A percentile compares a stretch with the other conserved stretches of the same genome.
Conservation (phyloP, 1,140 invertebrate genomes). For the Drosophila pachea region DNA sequence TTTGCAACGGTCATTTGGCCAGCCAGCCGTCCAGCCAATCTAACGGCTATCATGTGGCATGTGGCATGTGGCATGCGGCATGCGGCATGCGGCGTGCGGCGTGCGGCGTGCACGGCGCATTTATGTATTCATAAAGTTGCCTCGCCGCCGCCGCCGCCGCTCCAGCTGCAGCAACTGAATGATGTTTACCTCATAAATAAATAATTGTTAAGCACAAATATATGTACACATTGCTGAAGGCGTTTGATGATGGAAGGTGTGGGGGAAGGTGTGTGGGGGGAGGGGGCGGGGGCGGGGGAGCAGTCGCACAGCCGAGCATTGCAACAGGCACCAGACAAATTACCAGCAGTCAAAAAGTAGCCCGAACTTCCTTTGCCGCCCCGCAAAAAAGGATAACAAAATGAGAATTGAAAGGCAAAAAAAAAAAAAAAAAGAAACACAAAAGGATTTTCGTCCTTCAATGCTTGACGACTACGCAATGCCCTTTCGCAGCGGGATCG, state of each 20-base stretch:
- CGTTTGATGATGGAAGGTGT: too few relatives aligned
- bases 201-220: conserved; percentile 73
- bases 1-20: conserved; percentile 74
- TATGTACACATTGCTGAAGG: conserved; percentile 42
- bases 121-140: conserved; percentile 67
- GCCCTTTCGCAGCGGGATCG: not conserved
- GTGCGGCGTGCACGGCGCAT: conserved; percentile 48
- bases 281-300: too few relatives aligned
- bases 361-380: conserved; percentile 40
- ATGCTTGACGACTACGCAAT: not conserved
- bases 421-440: too few relatives aligned
- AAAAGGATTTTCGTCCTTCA: not conserved
- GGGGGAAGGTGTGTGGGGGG: too few relatives aligned
- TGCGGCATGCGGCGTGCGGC: conserved; percentile 36
- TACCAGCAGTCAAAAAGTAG: conserved; percentile 63
- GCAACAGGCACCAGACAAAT: conserved; percentile 51
- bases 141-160: conserved; percentile 18
- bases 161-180: conserved; percentile 60
- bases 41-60: conserved; percentile 62
- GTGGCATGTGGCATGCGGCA: conserved; percentile 27
- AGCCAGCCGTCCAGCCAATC: conserved; percentile 62
- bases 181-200: conserved; percentile 77
- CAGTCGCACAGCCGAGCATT: not conserved
- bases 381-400: conserved; percentile 1
- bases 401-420: conserved; percentile 1